Conservation (phyloP, 2,888 invertebrate species). For the Nemoura dubitans region DNA sequence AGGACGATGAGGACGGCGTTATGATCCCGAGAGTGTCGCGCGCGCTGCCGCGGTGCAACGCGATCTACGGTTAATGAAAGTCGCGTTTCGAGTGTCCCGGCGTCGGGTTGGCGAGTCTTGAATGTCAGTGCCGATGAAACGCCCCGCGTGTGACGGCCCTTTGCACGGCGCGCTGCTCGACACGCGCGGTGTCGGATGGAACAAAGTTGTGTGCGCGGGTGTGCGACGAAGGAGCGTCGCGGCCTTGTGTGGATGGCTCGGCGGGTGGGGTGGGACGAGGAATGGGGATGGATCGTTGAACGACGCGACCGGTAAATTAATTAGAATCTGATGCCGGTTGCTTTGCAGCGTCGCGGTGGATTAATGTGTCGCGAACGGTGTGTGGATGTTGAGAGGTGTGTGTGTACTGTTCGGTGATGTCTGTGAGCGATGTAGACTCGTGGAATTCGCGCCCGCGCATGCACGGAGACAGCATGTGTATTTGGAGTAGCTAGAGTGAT, state of each 20-base stretch:
- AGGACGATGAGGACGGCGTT: background rate
- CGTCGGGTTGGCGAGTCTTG: background rate
- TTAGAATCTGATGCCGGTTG: slow-evolving; percentile 32
- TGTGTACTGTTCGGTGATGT: too few relatives aligned
- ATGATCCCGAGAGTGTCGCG: background rate
- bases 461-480: too few relatives aligned
- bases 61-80: background rate
- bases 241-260: too few relatives aligned
- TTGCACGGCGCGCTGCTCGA: background rate
- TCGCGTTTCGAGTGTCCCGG: background rate
- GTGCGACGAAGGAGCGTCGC: background rate
- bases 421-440: background rate
- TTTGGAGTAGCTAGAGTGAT: too few relatives aligned
- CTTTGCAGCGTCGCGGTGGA: background rate
- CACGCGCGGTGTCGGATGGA: background rate
- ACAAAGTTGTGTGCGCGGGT: background rate
- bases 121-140: background rate
- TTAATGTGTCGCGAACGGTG: background rate
- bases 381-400: background rate
- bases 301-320: slow-evolving; percentile 28
- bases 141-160: background rate
- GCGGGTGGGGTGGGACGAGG: too few relatives aligned
- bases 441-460: background rate
- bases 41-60: background rate
- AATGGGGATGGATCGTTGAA: background rate